A percentile compares a stretch with the other conserved stretches of the same genome.
phyloP scores from a whole-genome alignment of 2,797 vertebrate species.

The Phrynocephalus vlangalii region DNA sequence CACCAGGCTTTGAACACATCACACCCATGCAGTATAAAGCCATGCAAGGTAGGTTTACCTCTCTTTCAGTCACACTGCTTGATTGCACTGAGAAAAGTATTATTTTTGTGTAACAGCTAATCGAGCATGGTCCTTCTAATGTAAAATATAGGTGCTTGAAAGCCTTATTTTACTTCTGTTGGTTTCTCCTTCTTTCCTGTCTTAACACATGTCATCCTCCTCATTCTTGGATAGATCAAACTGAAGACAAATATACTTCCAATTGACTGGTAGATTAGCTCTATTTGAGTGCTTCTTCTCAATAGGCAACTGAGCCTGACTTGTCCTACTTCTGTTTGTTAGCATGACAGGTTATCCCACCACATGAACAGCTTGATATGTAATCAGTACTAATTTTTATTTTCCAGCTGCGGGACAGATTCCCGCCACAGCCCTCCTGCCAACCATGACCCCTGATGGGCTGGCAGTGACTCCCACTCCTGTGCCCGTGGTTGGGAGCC shows the following conservation, averaged over 20 bases:
- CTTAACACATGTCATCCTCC: not conserved
- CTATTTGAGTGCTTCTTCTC: not conserved
- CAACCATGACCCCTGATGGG: conserved; percentile 93
- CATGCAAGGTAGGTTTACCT: conserved; percentile 80
- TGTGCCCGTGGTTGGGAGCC: conserved; percentile 92
- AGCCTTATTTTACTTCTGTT: not conserved
- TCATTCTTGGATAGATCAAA: not conserved
- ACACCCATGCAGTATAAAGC: conserved; percentile 89
- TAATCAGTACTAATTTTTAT: not conserved
- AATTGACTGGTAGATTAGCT: not conserved
- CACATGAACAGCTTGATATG: not conserved
- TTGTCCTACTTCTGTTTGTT: not conserved
- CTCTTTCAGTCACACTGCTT: not conserved
- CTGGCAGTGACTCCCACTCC: conserved; percentile 92
- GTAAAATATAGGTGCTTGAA: not conserved
- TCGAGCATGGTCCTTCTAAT: not conserved
- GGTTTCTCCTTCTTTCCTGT: not conserved
- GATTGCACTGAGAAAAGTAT: not conserved
- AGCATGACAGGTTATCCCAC: not conserved
- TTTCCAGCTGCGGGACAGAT: conserved; percentile 90
- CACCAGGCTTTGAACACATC: conserved; percentile 87
- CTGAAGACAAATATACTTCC: not conserved
- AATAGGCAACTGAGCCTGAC: not conserved
- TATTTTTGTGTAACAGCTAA: not conserved
- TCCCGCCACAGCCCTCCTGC: conserved; percentile 91